phyloP scores from a whole-genome alignment of 2,113 vertebrate genomes.

The Gymnocephalus cernua region DNA sequence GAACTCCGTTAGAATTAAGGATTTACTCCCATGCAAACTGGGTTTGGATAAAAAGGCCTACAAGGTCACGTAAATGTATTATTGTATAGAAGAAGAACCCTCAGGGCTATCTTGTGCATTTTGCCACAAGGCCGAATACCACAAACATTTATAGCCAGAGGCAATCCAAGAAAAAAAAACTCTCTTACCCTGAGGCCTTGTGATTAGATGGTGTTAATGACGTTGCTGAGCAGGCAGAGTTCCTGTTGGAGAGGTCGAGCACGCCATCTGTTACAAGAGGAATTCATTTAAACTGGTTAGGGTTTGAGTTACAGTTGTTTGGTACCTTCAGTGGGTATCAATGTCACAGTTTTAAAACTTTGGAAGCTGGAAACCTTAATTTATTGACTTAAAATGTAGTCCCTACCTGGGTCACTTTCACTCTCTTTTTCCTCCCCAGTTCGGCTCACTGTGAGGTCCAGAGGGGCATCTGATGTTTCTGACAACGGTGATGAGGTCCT shows the following conservation, averaged over 20 bases:
- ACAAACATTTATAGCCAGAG: neutral
- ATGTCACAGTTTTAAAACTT: neutral
- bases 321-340: neutral
- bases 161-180: slow-evolving; percentile 20
- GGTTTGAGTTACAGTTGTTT: slow-evolving; percentile 3
- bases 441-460: slow-evolving; percentile 97
- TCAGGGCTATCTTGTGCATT: neutral
- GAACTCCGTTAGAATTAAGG: neutral
- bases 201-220: slow-evolving; percentile 78
- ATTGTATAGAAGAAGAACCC: slow-evolving; percentile 1
- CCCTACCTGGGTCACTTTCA: slow-evolving; percentile 89
- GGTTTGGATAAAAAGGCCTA: neutral
- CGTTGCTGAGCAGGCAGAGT: slow-evolving; percentile 84
- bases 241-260: slow-evolving; percentile 98
- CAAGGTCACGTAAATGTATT: neutral
- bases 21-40: slow-evolving; percentile 16
- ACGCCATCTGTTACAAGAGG: slow-evolving; percentile 89
- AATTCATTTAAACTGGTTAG: slow-evolving; percentile 63
- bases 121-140: neutral
- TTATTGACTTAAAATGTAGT: neutral
- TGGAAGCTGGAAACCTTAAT: neutral
- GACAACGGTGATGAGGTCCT: slow-evolving; percentile 86
- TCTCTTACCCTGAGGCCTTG: slow-evolving; percentile 92
- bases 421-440: slow-evolving; percentile 82
- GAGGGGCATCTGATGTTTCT: slow-evolving; percentile 91